Base-by-base conservation (phyloP, 2,797 vertebrate genomes). In the Cyprinella venusta region DNA sequence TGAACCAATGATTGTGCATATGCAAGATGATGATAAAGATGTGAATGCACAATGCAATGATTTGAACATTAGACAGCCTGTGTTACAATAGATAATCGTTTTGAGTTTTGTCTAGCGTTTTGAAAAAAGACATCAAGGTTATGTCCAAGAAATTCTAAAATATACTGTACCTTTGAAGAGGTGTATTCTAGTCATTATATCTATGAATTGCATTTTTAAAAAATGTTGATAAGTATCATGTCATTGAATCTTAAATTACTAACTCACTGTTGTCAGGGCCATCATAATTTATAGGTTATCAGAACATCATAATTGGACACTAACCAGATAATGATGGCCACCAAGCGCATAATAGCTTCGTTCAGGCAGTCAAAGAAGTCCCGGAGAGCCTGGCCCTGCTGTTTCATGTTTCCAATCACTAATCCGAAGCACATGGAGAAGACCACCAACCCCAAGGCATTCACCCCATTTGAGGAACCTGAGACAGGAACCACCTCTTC, bases 301-400 rank as follows among this genome's bases (percentile, higher is more conserved):
- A 24, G 63, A 59, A 78, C 6, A 68, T 45, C 13, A 64, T 5
- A 50, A 19, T 4, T 52, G 33, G 72, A 38, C 77, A 93, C 97
- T 96, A 90, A 98, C 98, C 98, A 99, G 93, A 99, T 98, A 87
- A 99, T 97, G 89, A 99, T 92, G 87, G 96, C 94, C 90, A 99
- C 98, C 91, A 99, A 95, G 87, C 96, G 94, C 97, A 99, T 97
- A 92, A 98, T 98, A 88, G 98, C 97, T 90, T 99, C 96, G 85
- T 98, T 99, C 91, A 99, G 94, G 90, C 96, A 95, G 92, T 98
- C 95, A 79, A 99, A 99, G 93, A 99, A 97, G 86, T 98, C 97
- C 88, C 94, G 92, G 83, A 97, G 92, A 72, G 94, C 94, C 76
- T 96, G 96, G 50, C 97, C 97, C 90, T 96, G 96, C 91, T 98